A percentile compares a stretch with the other conserved stretches of the same genome.
phyloP scores from a whole-genome alignment of 2,888 invertebrate species.

The Hofmannophila pseudospretella region DNA sequence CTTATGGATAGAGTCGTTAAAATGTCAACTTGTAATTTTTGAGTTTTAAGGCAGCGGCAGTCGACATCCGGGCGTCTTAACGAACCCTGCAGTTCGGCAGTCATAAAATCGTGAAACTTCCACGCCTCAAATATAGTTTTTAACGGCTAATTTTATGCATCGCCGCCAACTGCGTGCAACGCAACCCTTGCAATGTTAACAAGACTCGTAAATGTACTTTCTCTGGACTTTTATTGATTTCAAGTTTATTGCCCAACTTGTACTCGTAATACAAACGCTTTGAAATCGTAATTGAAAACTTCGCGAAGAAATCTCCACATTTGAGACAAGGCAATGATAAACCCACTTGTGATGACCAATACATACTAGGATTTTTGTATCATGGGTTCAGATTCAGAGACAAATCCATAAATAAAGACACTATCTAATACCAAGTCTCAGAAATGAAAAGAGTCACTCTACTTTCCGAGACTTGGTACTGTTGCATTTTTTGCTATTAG shows the following conservation, averaged over 20 bases:
- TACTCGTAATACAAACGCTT: too few species aligned
- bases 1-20: constrained; percentile 65
- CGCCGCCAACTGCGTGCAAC: constrained; percentile 27
- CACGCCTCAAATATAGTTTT: constrained; percentile 24
- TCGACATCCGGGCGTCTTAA: constrained; percentile 49
- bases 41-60: constrained; percentile 27
- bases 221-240: constrained; percentile 1
- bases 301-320: too few species aligned
- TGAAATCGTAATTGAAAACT: too few species aligned
- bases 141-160: constrained; percentile 48
- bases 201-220: constrained; percentile 24
- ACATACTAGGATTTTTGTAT: too few species aligned
- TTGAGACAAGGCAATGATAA: too few species aligned
- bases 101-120: constrained; percentile 41
- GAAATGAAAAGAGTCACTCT: too few species aligned
- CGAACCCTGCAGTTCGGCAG: constrained; percentile 46
- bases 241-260: constrained; percentile 15
- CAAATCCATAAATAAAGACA: too few species aligned
- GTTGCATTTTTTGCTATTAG: too few species aligned
- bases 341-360: too few species aligned
- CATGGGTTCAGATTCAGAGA: too few species aligned
- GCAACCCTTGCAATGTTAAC: constrained; percentile 34
- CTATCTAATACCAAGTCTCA: too few species aligned
- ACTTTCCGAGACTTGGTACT: too few species aligned
- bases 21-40: constrained; percentile 34